Conservation (phyloP, 92 coral and sea anemone genomes). For the Metridium senile region DNA sequence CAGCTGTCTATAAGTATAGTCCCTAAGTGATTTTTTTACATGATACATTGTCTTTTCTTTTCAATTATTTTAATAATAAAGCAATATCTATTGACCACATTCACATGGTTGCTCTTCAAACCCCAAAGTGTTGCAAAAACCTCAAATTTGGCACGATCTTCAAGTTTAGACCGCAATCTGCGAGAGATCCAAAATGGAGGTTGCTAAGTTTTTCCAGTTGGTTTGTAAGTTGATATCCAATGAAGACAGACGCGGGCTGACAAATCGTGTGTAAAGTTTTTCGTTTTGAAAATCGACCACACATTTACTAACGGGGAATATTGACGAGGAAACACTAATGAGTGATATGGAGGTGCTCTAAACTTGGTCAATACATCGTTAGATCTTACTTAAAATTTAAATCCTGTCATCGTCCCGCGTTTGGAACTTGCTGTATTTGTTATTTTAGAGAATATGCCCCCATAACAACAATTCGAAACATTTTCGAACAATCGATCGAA, state of each 20-base stretch:
- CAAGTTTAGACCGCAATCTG: neutral
- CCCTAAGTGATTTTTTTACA: neutral
- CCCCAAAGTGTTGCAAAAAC: neutral
- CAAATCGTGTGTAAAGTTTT: neutral
- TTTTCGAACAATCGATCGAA: conserved; percentile 9
- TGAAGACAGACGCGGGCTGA: neutral
- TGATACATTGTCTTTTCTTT: neutral
- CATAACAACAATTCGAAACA: conserved; percentile 6
- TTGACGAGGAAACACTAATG: neutral
- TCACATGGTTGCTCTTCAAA: neutral
- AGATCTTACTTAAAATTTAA: neutral
- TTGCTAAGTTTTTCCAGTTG: neutral
- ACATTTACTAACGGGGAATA: neutral
- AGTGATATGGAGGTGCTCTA: neutral
- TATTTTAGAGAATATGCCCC: neutral
- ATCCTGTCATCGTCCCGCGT: neutral
- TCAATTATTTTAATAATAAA: too few species aligned
- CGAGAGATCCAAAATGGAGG: neutral
- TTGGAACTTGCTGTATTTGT: neutral
- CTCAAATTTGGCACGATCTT: conserved; percentile 1
- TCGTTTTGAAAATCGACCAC: neutral
- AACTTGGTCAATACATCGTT: neutral
- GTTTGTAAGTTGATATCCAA: neutral
- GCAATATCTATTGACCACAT: neutral
- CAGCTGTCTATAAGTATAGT: neutral